These are phyloP conservation scores for Autographa pulchrina DNA, from an alignment of 2,888 invertebrate genomes.

Conservation along the genomic window DNA sequence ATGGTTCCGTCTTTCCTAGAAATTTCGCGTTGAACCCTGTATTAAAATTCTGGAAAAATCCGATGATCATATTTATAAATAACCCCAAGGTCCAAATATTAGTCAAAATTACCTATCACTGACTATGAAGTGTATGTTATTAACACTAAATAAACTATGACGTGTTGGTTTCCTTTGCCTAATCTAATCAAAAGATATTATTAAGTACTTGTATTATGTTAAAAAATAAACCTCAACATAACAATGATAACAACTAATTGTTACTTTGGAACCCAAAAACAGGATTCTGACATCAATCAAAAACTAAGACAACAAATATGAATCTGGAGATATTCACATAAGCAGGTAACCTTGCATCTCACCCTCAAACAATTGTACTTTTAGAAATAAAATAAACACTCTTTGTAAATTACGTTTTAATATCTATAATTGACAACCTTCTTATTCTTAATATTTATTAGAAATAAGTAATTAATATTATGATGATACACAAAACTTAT, in stretches of 20 bases:
- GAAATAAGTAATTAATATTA: neutral
- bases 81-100: neutral
- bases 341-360: no score
- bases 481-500: neutral
- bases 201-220: neutral
- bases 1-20: no score
- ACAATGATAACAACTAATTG: no score
- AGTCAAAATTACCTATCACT: neutral
- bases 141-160: neutral
- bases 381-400: no score
- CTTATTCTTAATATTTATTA: constrained; percentile 5
- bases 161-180: neutral
- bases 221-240: neutral
- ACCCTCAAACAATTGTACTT: no score
- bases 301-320: neutral
- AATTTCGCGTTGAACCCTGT: no score
- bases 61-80: neutral
- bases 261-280: neutral
- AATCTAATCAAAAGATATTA: neutral
- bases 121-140: neutral
- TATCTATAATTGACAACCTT: constrained; percentile 3
- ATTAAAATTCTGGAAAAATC: neutral
- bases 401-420: neutral
- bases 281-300: neutral
- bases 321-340: neutral